A percentile compares a stretch with the other conserved stretches of the same genome.
Conservation (phyloP, 2,888 invertebrate genomes). For the Lottia gigantea region DNA sequence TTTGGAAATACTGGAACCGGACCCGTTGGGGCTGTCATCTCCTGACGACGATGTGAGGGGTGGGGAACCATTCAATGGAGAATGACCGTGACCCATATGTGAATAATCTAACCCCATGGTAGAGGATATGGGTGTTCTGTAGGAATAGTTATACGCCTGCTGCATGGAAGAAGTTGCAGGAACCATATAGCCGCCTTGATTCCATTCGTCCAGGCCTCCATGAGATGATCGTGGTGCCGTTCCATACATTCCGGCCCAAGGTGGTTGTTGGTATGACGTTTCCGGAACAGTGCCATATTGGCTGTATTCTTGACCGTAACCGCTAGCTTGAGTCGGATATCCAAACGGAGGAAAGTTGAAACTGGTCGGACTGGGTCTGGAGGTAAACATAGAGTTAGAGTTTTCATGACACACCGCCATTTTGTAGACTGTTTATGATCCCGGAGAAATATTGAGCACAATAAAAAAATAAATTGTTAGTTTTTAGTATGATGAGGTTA, state of each 20-base stretch:
- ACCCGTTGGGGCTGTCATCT: slow-evolving; percentile 34
- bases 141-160: slow-evolving; percentile 32
- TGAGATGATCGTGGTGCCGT: slow-evolving; percentile 28
- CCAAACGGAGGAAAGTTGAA: slow-evolving; percentile 15
- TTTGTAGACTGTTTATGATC: not conserved
- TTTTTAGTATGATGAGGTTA: no score
- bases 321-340: slow-evolving; percentile 5
- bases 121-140: slow-evolving; percentile 21
- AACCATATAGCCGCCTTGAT: slow-evolving; percentile 33
- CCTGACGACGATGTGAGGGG: slow-evolving; percentile 7
- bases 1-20: slow-evolving; percentile 48
- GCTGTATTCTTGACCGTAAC: slow-evolving; percentile 19
- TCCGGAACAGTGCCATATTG: slow-evolving; percentile 3
- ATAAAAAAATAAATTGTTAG: not conserved
- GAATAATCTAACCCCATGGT: not conserved
- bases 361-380: slow-evolving; percentile 16
- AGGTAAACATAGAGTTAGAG: slow-evolving; percentile 11
- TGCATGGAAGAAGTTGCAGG: slow-evolving; percentile 23
- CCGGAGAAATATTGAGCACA: not conserved
- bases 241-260: slow-evolving; percentile 35
- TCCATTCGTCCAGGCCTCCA: slow-evolving; percentile 48
- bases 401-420: slow-evolving; percentile 22
- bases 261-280: slow-evolving; percentile 14
- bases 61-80: slow-evolving; percentile 14
- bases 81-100: slow-evolving; percentile 9